Evolutionary conservation across 92 coral and sea anemone genomes (phyloP), one percentile per base, ranked within the genome.

Genomic region (Siderastrea siderea): DNA sequence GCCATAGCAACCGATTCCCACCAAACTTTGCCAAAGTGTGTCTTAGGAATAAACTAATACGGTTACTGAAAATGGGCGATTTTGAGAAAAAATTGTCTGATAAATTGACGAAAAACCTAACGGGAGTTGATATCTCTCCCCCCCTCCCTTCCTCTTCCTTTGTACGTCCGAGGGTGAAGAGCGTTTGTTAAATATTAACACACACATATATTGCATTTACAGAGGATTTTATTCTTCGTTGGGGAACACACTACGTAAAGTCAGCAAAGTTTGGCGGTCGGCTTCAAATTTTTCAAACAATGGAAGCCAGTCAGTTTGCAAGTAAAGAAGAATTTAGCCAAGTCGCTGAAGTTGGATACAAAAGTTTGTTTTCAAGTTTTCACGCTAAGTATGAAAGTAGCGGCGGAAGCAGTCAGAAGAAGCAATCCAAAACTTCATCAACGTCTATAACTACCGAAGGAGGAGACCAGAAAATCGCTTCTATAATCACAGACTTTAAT

Each of bases 181-280:
- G 38, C 38, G 38, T 26, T 26, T 26, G 38, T 26, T 26, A 26
- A 26, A 26, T 26, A 26, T 0, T 26, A 26, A 26, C 38, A 26
- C 38, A 26, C 38, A 26, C 38, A 26, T 26, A 26, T 26, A 26
- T 26, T 26, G 38, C 38, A 26, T 26, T 53, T 45, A 1, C 57
- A 83, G 87, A 68, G 64, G 80, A 83, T 63, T 83, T 84, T 46
- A 84, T 72, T 45, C 73, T 73, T 38, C 80, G 88, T 9, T 84
- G 88, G 88, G 88, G 88, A 44, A 84, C 88, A 0, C 88, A 84
- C 19, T 84, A 84, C 69, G 51, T 74, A 19, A 84, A 84, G 61
- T 84, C 88, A 12, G 88, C 68, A 43, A 84, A 51, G 45, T 84
- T 84, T 47, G 88, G 88, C 16, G 88, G 88, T 14, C 69, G 73